A percentile compares a stretch with the other conserved stretches of the same genome.
Evolutionary conservation across 2,797 vertebrate species (phyloP).

Genomic region (Malurus splendens): DNA sequence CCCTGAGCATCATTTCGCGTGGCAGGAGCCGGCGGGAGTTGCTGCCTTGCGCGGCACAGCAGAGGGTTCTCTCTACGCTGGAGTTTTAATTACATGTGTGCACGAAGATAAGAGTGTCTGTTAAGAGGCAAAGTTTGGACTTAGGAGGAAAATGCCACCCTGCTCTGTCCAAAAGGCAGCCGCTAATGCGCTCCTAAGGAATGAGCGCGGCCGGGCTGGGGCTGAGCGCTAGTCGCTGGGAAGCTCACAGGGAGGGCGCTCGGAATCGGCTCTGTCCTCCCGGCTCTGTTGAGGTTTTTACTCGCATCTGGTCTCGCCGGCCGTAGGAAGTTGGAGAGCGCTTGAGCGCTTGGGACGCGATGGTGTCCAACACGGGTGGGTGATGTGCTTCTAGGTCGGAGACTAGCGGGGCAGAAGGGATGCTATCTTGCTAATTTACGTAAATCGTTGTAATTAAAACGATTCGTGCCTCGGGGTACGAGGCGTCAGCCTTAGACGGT

Average conservation of each 20-base stretch:
- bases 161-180: background rate
- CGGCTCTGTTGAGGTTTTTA: background rate
- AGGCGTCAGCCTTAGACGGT: background rate
- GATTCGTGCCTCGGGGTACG: background rate
- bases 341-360: background rate
- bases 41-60: background rate
- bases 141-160: background rate
- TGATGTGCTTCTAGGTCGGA: background rate
- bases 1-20: background rate
- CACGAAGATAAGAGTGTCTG: background rate
- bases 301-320: background rate
- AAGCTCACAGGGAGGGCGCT: background rate
- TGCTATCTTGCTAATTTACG: background rate
- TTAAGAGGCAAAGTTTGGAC: background rate
- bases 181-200: background rate
- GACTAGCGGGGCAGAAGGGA: background rate
- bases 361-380: background rate
- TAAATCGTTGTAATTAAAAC: conserved; percentile 9
- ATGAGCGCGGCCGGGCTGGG: background rate
- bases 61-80: background rate
- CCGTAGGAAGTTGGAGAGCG: background rate
- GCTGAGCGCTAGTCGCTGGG: background rate
- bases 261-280: background rate
- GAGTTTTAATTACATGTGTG: background rate
- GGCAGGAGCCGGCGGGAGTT: background rate